Conservation (phyloP, 2,113 vertebrate genomes). For the Motacilla alba region DNA sequence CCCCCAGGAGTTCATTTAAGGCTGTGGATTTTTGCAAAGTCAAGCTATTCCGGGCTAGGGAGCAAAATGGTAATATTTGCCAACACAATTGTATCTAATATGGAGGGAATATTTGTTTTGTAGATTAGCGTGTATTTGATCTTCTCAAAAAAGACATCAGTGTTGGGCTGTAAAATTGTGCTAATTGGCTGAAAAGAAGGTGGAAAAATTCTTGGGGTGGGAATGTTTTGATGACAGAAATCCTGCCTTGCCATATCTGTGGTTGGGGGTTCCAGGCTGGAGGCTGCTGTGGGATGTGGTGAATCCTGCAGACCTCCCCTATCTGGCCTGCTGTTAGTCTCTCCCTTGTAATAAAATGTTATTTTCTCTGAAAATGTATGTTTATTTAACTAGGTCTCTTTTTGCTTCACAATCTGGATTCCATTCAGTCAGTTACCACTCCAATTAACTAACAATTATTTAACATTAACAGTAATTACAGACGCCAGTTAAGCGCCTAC, state of each 20-base stretch:
- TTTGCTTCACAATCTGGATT: conserved; percentile 81
- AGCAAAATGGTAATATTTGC: not conserved
- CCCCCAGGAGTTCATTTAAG: not conserved
- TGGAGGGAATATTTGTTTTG: conserved; percentile 3
- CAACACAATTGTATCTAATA: not conserved
- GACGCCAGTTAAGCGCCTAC: conserved; percentile 86
- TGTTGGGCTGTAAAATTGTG: not conserved
- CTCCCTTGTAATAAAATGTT: conserved; percentile 71
- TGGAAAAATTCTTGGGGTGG: not conserved
- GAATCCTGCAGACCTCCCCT: conserved; percentile 10
- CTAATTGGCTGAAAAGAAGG: not conserved
- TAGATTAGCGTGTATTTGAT: not conserved
- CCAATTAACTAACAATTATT: conserved; percentile 97
- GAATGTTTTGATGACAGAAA: not conserved
- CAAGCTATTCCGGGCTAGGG: not conserved
- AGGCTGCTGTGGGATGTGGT: not conserved
- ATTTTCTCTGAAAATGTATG: conserved; percentile 77
- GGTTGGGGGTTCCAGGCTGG: not conserved
- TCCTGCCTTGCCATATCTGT: not conserved
- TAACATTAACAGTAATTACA: conserved; percentile 96
- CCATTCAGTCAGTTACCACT: conserved; percentile 86
- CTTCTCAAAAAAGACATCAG: not conserved
- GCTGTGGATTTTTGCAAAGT: conserved; percentile 18
- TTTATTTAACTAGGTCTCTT: conserved; percentile 81
- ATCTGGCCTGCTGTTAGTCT: conserved; percentile 63